Percentiles rank a stretch among this genome's conserved stretches.
Evolutionary conservation across 2,113 vertebrate genomes (phyloP).

Genomic region (Rhinoderma darwinii): DNA sequence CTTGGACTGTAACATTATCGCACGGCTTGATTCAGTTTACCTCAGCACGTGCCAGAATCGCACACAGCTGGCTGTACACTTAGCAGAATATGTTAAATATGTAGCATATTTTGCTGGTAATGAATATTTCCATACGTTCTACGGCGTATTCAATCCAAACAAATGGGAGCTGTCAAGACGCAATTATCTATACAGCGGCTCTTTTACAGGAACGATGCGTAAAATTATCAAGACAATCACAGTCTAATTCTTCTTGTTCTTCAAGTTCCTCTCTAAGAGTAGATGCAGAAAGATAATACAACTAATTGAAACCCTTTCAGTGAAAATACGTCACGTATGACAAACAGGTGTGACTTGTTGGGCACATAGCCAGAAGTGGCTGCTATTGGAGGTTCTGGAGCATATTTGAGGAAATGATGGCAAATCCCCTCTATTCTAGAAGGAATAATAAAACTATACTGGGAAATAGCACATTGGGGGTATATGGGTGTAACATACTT

Average conservation of each 20-base stretch:
- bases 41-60: too few species aligned
- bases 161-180: not conserved
- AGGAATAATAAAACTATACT: not conserved
- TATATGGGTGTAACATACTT: too few species aligned
- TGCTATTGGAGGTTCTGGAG: not conserved
- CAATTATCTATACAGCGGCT: not conserved
- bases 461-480: not conserved
- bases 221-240: not conserved
- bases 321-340: not conserved
- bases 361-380: not conserved
- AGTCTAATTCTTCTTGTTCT: conserved; percentile 6
- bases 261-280: not conserved
- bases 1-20: not conserved
- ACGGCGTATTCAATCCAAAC: not conserved
- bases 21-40: not conserved
- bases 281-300: not conserved
- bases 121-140: not conserved
- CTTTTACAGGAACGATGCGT: not conserved
- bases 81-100: not conserved
- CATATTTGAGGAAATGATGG: not conserved
- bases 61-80: not conserved
- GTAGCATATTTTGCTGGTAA: not conserved
- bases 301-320: not conserved
- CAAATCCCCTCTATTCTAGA: not conserved
- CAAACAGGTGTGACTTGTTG: not conserved